Evolutionary conservation across 2,797 vertebrate genomes (phyloP), one percentile per base, ranked within the genome.

Genomic region (Agapornis canus): DNA sequence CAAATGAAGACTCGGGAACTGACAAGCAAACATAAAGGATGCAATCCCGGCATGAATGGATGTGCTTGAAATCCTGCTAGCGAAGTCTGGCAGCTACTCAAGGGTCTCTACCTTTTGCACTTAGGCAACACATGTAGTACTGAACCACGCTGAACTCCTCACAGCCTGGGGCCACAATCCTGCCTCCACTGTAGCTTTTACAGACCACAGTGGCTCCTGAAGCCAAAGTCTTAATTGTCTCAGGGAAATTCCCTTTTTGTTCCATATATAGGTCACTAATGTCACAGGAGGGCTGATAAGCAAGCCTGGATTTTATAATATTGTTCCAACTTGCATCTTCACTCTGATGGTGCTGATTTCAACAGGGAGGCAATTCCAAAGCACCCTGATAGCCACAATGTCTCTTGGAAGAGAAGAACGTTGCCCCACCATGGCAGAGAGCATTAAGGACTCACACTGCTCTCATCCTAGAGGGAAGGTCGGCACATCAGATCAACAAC

Each of bases 401-500:
- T 32, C 18, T 71, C 49, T 75, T 86, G 32, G 20, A 60, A 70
- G 13, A 26, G 25, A 7, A 39, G 42, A 82, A 70, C 37, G 4
- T 1, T 9, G 9, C 13, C 11, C 3, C 43, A 31, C 11, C 6
- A 2, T 0, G 13, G 31, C 6, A 93, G 16, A 83, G 18, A 10
- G 3, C 45, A 60, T n/a, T 68, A 10, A 68, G 23, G 37, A 11
- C 11, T 91, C 13, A 7, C 29, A 21, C 5, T 66, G 45, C 5
- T 71, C 57, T 70, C 1, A 0, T 10, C 6, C 8, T 5, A 5
- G 48, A 48, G 14, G 19, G 13, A 61, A 81, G 23, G 19, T 68
- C 6, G 2, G 27, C 15, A 15, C 15, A 9, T 29, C 47, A 29
- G 1, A 0, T 1, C 26, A 27, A n/a, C 22, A 31, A 12, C 22